A percentile compares a stretch with the other conserved stretches of the same genome.
Conservation (phyloP, 2,113 vertebrate species). For the Rattus norvegicus region GRCr8 NC_086031.1:92520001-92520500, state of each 20-base stretch:
- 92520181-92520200: neutral
- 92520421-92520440: too few relatives aligned
- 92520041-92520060: slow-evolving; percentile 18
- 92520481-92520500: too few relatives aligned
- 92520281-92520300: neutral
- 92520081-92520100: neutral
- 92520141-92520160: neutral
- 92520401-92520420: too few relatives aligned
- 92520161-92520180: slow-evolving; percentile 17
- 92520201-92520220: neutral
- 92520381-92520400: too few relatives aligned
- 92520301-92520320: neutral
- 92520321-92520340: neutral
- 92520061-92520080: neutral
- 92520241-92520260: neutral
- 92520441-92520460: too few relatives aligned
- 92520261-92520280: neutral
- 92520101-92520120: neutral
- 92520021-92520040: neutral
- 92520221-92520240: neutral
- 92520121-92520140: neutral
- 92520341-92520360: neutral
- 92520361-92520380: neutral
- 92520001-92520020: neutral
- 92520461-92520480: too few relatives aligned